Percentiles rank a stretch among this genome's conserved stretches.
Conservation (phyloP, 2,888 invertebrate genomes). For the Dolichopus griseipennis region DNA sequence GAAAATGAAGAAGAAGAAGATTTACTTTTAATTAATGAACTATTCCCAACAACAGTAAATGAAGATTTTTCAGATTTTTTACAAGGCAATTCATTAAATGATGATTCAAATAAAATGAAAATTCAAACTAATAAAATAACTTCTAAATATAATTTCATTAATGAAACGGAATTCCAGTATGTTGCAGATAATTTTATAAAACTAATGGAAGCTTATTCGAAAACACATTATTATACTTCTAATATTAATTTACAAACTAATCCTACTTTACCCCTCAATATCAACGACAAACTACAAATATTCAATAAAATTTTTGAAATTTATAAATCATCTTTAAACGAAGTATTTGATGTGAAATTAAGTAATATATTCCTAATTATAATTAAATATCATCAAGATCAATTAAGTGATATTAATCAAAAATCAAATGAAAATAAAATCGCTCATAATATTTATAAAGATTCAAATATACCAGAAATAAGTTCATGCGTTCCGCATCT, state of each 20-base stretch:
- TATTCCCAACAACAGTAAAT: conserved; percentile 62
- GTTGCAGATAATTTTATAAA: not conserved
- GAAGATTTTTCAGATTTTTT: conserved; percentile 61
- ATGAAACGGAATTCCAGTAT: not conserved
- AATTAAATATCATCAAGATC: conserved; percentile 35
- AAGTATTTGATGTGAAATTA: conserved; percentile 31
- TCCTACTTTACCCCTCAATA: no score
- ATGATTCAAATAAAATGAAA: conserved; percentile 18
- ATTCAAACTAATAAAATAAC: not conserved
- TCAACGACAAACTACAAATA: conserved; percentile 32
- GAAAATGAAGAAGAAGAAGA: conserved; percentile 61
- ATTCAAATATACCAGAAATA: conserved; percentile 70
- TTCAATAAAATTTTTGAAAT: conserved; percentile 34
- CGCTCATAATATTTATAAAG: conserved; percentile 68
- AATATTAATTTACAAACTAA: no score
- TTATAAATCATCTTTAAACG: conserved; percentile 32
- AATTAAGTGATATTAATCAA: conserved; percentile 28
- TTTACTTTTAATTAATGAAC: conserved; percentile 53
- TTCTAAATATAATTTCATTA: not conserved
- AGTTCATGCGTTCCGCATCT: conserved; percentile 63
- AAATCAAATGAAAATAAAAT: conserved; percentile 12
- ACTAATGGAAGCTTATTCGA: not conserved
- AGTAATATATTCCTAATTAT: conserved; percentile 35
- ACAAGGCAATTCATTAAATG: conserved; percentile 46
- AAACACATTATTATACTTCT: no score